These are phyloP conservation scores for Phyllotreta striolata DNA, from an alignment of 2,888 invertebrate species.

Conservation along the genomic window DNA sequence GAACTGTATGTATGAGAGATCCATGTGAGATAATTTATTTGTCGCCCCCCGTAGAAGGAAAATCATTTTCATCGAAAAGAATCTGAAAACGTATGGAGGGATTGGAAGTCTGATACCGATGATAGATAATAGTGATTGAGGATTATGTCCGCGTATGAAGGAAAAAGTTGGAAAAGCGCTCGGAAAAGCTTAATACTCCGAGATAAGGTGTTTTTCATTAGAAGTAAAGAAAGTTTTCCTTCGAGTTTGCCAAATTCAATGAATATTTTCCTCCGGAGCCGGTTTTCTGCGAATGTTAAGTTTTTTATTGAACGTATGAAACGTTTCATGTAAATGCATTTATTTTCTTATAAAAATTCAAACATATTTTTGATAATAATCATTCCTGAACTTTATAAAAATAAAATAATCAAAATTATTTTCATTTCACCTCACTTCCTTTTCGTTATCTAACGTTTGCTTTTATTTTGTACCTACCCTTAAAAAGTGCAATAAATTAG, in stretches of 20 bases:
- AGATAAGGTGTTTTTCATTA: slow-evolving; percentile 13
- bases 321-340: too few relatives aligned
- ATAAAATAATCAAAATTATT: too few relatives aligned
- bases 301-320: too few relatives aligned
- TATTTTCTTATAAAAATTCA: too few relatives aligned
- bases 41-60: slow-evolving; percentile 13
- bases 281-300: neutral
- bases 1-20: too few relatives aligned
- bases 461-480: too few relatives aligned
- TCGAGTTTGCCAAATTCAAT: neutral
- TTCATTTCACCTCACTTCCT: too few relatives aligned
- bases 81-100: slow-evolving; percentile 9
- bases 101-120: slow-evolving; percentile 19
- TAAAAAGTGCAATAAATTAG: too few relatives aligned
- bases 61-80: slow-evolving; percentile 19
- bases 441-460: too few relatives aligned
- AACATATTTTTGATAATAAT: too few relatives aligned
- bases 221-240: slow-evolving; percentile 8
- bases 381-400: too few relatives aligned
- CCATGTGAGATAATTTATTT: neutral
- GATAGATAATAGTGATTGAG: slow-evolving; percentile 28
- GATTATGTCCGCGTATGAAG: slow-evolving; percentile 15
- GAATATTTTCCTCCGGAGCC: neutral
- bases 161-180: slow-evolving; percentile 7
- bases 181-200: slow-evolving; percentile 2